phyloP scores from a whole-genome alignment of 1,140 invertebrate species.

The Fopius arisanus region DNA sequence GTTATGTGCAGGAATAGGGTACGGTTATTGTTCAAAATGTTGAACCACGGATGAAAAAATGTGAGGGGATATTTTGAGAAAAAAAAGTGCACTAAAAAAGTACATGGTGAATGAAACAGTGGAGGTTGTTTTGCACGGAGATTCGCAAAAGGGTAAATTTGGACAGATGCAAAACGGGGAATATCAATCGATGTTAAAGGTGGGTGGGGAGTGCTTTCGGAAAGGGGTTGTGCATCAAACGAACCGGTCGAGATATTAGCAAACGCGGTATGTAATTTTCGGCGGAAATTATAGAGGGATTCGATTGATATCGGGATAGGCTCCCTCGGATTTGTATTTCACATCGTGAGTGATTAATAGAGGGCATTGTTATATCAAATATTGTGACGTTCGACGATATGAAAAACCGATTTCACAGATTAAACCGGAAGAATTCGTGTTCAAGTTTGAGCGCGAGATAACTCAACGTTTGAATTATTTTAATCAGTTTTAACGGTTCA shows the following conservation, averaged over 20 bases:
- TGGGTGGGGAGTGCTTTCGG: not conserved
- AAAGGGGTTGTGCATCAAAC: constrained; percentile 21
- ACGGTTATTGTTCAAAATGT: constrained; percentile 42
- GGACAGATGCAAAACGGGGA: constrained; percentile 53
- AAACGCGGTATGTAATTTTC: constrained; percentile 29
- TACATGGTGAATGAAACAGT: not conserved
- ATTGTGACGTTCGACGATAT: not conserved
- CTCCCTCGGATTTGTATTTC: not conserved
- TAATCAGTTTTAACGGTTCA: not conserved
- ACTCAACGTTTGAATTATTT: not conserved
- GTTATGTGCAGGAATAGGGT: constrained; percentile 48
- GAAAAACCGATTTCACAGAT: not conserved
- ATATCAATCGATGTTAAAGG: constrained; percentile 47
- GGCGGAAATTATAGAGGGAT: constrained; percentile 14
- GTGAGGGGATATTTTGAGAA: constrained; percentile 10
- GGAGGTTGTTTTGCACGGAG: not conserved
- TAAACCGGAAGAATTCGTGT: not conserved
- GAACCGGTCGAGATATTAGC: constrained; percentile 29
- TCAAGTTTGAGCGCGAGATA: not conserved
- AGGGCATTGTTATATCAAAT: not conserved
- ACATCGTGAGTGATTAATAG: not conserved
- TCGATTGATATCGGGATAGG: not conserved
- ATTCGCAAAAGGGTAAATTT: constrained; percentile 53
- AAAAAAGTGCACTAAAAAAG: not conserved
- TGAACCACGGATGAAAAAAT: constrained; percentile 7